These are phyloP conservation scores for Scolopax mira DNA, from an alignment of 2,113 vertebrate genomes.

Conservation along the genomic window DNA sequence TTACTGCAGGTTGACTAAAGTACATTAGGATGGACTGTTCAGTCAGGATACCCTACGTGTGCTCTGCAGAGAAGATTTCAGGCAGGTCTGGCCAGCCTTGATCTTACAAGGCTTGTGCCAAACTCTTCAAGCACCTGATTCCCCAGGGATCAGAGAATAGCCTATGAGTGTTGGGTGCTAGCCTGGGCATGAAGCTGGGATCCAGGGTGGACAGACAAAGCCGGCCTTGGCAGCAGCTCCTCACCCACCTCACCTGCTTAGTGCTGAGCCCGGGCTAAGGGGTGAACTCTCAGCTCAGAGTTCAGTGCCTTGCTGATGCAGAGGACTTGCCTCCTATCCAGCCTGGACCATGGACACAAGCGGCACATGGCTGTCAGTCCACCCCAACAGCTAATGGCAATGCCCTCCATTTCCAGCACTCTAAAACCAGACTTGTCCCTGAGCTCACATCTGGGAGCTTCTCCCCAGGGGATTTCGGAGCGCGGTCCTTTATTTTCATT, in stretches of 20 bases:
- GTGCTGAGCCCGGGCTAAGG: not conserved
- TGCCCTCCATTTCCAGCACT: not conserved
- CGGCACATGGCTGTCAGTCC: not conserved
- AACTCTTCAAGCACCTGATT: not conserved
- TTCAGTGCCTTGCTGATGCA: not conserved
- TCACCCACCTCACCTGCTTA: not conserved
- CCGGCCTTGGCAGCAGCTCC: not conserved
- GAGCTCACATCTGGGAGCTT: not conserved
- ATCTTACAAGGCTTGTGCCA: not conserved
- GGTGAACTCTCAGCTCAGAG: not conserved
- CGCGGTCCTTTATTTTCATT: not conserved
- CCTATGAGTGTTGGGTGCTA: accelerated
- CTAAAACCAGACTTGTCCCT: not conserved
- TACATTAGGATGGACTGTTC: accelerated
- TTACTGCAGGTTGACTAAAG: not conserved
- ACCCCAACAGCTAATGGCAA: not conserved
- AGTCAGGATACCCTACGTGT: not conserved
- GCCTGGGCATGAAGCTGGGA: not conserved
- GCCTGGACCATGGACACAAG: accelerated
- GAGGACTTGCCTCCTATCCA: not conserved
- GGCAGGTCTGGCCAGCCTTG: not conserved
- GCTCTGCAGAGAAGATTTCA: not conserved
- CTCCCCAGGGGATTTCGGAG: not conserved
- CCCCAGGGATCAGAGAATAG: not conserved
- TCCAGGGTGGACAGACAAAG: not conserved